Percentiles rank a stretch among this genome's conserved stretches.
These are phyloP conservation scores for Parnassius smintheus DNA, from an alignment of 2,888 invertebrate species.

Conservation along the genomic window DNA sequence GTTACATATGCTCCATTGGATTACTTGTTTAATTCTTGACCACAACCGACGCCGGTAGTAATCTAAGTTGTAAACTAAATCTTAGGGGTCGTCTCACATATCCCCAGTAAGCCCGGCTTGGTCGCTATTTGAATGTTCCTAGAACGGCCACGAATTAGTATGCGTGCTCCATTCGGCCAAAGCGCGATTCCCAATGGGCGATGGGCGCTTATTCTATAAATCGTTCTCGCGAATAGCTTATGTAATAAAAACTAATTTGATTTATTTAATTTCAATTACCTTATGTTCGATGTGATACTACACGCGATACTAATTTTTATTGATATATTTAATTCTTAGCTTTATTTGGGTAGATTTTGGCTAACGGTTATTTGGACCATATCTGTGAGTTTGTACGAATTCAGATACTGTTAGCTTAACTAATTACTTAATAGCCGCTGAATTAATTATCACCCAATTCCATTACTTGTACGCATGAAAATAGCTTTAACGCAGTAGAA, in stretches of 20 bases:
- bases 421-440: too few relatives aligned
- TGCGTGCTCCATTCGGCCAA: conserved; percentile 72
- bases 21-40: conserved; percentile 79
- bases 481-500: not conserved
- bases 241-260: conserved; percentile 18
- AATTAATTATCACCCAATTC: not conserved
- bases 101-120: conserved; percentile 71
- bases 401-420: too few relatives aligned
- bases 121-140: conserved; percentile 73
- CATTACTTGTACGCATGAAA: not conserved
- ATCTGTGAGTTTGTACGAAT: too few relatives aligned
- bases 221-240: conserved; percentile 20
- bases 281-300: too few relatives aligned
- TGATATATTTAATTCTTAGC: too few relatives aligned
- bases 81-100: conserved; percentile 76
- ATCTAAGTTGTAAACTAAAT: conserved; percentile 80
- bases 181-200: conserved; percentile 58
- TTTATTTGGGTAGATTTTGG: too few relatives aligned
- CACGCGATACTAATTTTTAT: too few relatives aligned
- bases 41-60: conserved; percentile 56
- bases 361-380: too few relatives aligned
- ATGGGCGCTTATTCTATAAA: conserved; percentile 60
- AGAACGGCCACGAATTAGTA: conserved; percentile 77
- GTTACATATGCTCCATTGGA: conserved; percentile 63
- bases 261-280: not conserved